A percentile compares a stretch with the other conserved stretches of the same genome.
phyloP scores from a whole-genome alignment of 2,113 vertebrate genomes.

The Ammodramus savannarum region DNA sequence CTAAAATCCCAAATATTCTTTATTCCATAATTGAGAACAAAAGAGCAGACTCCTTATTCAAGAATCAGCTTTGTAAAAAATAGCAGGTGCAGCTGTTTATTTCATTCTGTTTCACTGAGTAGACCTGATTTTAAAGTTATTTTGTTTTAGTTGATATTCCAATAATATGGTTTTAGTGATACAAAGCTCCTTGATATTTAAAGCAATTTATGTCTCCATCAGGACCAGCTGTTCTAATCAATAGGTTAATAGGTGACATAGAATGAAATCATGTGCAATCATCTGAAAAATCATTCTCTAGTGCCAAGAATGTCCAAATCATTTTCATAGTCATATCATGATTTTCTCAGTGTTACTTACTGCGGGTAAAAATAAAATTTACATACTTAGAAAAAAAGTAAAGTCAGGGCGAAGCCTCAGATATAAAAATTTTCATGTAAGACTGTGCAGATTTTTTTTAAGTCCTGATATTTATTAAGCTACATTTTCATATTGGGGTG shows the following conservation, averaged over 20 bases:
- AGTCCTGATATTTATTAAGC: not conserved
- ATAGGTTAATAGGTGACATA: not conserved
- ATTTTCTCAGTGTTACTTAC: not conserved
- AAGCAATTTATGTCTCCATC: not conserved
- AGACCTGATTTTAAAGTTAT: not conserved
- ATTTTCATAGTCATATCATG: not conserved
- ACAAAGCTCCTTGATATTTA: not conserved
- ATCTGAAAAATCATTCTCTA: not conserved
- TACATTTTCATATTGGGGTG: rapidly evolving
- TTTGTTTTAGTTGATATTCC: not conserved
- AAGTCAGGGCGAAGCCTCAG: not conserved
- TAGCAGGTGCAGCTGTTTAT: rapidly evolving
- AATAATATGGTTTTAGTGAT: not conserved
- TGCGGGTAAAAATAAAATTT: not conserved
- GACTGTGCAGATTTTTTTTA: not conserved
- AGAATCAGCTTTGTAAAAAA: not conserved
- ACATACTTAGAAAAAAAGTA: not conserved
- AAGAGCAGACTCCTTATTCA: not conserved
- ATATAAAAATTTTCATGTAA: not conserved
- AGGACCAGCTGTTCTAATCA: not conserved
- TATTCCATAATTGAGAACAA: not conserved
- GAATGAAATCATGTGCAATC: not conserved
- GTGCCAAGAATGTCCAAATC: not conserved
- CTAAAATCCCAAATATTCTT: not conserved
- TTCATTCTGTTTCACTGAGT: not conserved